These are phyloP conservation scores for Malthinus seriepunctatus DNA, from an alignment of 2,888 invertebrate species.

Conservation along the genomic window DNA sequence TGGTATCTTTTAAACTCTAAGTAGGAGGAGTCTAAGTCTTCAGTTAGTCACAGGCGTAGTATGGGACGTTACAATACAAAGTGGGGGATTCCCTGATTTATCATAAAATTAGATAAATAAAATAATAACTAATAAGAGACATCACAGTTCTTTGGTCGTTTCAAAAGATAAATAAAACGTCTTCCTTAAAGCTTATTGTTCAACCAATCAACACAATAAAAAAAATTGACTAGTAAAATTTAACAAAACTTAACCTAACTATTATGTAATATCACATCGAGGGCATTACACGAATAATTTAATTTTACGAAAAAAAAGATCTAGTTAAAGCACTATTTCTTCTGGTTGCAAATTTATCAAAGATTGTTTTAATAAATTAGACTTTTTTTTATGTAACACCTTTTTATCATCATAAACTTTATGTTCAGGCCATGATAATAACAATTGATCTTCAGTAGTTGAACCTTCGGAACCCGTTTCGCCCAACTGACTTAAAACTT, in stretches of 20 bases:
- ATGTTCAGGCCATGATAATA: constrained; percentile 61
- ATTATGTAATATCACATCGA: constrained; percentile 42
- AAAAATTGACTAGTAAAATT: not conserved
- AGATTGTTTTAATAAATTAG: constrained; percentile 40
- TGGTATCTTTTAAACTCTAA: no score
- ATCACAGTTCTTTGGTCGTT: no score
- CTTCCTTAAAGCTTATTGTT: no score
- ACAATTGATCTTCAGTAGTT: constrained; percentile 53
- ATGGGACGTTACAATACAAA: no score
- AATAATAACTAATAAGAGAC: no score
- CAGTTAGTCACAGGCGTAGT: no score
- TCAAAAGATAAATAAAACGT: no score
- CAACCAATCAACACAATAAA: no score
- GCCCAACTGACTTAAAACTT: constrained; percentile 27
- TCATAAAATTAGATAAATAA: no score
- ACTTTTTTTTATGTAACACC: constrained; percentile 17
- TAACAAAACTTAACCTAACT: constrained; percentile 6
- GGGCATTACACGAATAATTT: constrained; percentile 38
- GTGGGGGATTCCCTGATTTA: no score
- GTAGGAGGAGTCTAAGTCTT: no score
- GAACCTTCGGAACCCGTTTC: constrained; percentile 33
- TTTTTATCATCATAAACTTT: constrained; percentile 41
- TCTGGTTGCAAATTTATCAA: constrained; percentile 42
- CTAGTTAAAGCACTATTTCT: constrained; percentile 46
- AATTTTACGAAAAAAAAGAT: constrained; percentile 15